Evolutionary conservation across 2,888 invertebrate genomes (phyloP), one percentile per base, ranked within the genome.

Genomic region (Malacosoma neustria): DNA sequence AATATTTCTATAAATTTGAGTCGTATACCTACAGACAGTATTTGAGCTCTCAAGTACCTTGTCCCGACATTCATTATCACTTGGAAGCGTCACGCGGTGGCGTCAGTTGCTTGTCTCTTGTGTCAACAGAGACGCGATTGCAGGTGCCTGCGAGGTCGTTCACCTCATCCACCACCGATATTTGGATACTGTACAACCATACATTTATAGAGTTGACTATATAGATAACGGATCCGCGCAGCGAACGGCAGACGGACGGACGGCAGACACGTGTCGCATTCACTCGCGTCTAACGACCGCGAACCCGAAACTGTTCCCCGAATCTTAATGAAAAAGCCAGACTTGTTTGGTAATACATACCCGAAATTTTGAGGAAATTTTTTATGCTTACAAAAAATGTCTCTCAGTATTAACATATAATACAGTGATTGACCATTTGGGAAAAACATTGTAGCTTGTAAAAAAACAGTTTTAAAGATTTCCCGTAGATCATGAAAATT

Each of bases 121-220:
- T 77, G 75, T 81, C 76, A 81, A 81, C 73, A 79, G 62, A 63
- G 65, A 56, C 68, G 66, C 74, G 75, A 79, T 74, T 77, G 80
- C 82, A 82, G 82, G 84, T 82, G 72, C 70, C 74, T 68, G 55
- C 52, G 45, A 51, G 81, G 74, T 79, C 79, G 45, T 75, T 80
- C 69, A 80, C 72, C 82, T 67, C 68, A 62, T 52, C 60, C 61
- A 70, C 67, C 66, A 61, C 66, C 66, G 67, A 81, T 81, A 82
- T 85, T 85, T 73, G 80, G 84, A 73, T 75, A 80, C 67, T 65
- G 63, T 63, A 62, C 63, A 64, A 58, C 64, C 64, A 68, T 62
- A 64, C 59, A 22, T 22, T 22, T 22, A 22, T 53, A 56, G 49
- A 57, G 53, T 50, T 48, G 51, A 47, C 49, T 51, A 50, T 44